A percentile compares a stretch with the other conserved stretches of the same genome.
Evolutionary conservation across 2,888 invertebrate genomes (phyloP).

Genomic region (Andrena minutula): DNA sequence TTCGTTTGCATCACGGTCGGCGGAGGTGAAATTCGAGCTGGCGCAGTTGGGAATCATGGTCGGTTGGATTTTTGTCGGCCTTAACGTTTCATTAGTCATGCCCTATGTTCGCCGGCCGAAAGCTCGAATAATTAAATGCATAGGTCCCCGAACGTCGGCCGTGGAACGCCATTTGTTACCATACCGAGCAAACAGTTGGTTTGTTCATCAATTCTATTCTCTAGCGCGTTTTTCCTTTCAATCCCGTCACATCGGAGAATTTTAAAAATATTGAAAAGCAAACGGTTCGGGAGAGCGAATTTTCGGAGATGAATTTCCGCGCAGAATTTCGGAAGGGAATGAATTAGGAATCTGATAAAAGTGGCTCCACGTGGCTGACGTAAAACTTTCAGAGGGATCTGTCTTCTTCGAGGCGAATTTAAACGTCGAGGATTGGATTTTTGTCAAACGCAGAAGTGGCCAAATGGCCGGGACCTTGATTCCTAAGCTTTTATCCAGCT

Average conservation of each 20-base stretch:
- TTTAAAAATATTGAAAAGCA: too few species aligned
- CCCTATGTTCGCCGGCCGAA: constrained; percentile 50
- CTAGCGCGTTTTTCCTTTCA: too few species aligned
- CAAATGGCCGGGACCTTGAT: constrained; percentile 51
- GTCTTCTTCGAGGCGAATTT: constrained; percentile 38
- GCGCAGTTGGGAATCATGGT: constrained; percentile 59
- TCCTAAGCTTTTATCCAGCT: constrained; percentile 66
- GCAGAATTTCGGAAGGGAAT: too few species aligned
- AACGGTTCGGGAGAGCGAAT: too few species aligned
- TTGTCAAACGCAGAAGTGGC: constrained; percentile 42
- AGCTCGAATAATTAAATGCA: constrained; percentile 66
- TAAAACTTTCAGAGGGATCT: constrained; percentile 15
- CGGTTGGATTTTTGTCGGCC: constrained; percentile 62
- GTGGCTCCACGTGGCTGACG: not conserved
- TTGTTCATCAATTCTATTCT: too few species aligned
- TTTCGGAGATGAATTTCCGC: too few species aligned
- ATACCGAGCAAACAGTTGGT: not conserved
- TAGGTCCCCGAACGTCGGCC: constrained; percentile 28
- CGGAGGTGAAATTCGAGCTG: constrained; percentile 59
- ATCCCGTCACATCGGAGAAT: too few species aligned
- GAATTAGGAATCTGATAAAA: too few species aligned
- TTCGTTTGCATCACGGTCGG: constrained; percentile 58
- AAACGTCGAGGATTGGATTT: constrained; percentile 30
- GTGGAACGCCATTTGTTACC: constrained; percentile 13
- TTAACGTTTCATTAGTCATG: constrained; percentile 69